A percentile compares a stretch with the other conserved stretches of the same genome.
Evolutionary conservation across 1,140 invertebrate genomes (phyloP).

Genomic region (Atopsyche davidsoni): DNA sequence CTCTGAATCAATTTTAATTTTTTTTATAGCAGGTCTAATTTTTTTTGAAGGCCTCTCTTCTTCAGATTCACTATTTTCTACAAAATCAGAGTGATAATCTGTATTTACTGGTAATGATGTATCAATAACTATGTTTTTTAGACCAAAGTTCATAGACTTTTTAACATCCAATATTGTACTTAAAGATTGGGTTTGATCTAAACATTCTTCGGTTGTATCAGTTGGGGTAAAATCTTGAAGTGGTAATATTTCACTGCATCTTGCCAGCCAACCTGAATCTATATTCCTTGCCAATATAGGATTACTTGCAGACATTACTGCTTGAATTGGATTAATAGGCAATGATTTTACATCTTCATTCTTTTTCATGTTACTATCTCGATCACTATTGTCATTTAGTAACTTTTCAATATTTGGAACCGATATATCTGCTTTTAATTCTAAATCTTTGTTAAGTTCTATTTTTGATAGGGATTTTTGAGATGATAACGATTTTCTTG

Average conservation of each 20-base stretch:
- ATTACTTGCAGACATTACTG: slow-evolving; percentile 10
- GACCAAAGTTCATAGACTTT: too few relatives aligned
- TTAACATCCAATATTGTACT: too few relatives aligned
- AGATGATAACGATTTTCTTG: slow-evolving; percentile 58
- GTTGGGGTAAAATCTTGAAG: slow-evolving; percentile 20
- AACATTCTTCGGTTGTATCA: slow-evolving; percentile 4
- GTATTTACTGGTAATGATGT: too few relatives aligned
- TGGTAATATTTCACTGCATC: slow-evolving; percentile 33
- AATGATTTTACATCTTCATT: too few relatives aligned
- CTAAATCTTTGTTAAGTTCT: slow-evolving; percentile 5
- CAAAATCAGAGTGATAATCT: slow-evolving; percentile 50
- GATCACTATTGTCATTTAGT: too few relatives aligned
- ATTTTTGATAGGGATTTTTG: slow-evolving; percentile 8
- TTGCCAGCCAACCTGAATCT: slow-evolving; percentile 51
- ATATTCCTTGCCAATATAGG: slow-evolving; percentile 38
- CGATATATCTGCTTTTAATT: background rate
- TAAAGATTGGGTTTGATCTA: too few relatives aligned
- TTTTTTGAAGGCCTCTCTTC: slow-evolving; percentile 41
- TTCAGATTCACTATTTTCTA: slow-evolving; percentile 62
- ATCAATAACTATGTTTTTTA: too few relatives aligned
- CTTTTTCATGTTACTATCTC: too few relatives aligned
- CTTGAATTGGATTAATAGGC: slow-evolving; percentile 20
- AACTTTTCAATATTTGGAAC: too few relatives aligned
- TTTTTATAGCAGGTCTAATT: slow-evolving; percentile 40
- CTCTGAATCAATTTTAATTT: slow-evolving; percentile 35